Evolutionary conservation across 2,113 vertebrate genomes (phyloP).

Genomic region (Panthera uncia): DNA sequence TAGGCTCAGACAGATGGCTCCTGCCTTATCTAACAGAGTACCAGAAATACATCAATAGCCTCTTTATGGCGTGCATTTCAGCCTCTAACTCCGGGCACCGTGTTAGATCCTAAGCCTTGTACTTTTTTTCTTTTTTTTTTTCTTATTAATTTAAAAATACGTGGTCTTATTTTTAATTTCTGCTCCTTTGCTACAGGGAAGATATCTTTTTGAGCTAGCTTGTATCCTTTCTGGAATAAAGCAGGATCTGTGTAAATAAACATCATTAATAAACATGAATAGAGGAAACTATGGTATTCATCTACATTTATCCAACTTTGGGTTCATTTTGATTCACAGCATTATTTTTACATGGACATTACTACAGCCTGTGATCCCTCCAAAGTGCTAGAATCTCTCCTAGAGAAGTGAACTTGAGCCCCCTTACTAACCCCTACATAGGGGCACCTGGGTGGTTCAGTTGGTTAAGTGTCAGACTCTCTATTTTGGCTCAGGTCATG

Average conservation of each 20-base stretch:
- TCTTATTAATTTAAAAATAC: neutral
- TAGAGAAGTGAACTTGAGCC: neutral
- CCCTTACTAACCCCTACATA: too few relatives aligned
- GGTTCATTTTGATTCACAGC: neutral
- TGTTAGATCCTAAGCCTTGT: neutral
- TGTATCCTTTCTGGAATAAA: neutral
- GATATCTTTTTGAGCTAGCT: neutral
- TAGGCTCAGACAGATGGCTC: neutral
- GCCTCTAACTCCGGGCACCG: neutral
- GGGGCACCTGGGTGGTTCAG: too few relatives aligned
- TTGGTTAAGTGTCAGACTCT: too few relatives aligned
- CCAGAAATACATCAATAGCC: neutral
- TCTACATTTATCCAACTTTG: neutral
- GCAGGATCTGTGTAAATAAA: neutral
- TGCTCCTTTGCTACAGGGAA: neutral
- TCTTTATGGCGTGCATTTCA: neutral
- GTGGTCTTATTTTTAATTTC: neutral
- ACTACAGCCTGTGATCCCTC: neutral
- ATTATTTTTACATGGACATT: neutral
- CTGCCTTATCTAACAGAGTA: neutral
- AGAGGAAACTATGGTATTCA: neutral
- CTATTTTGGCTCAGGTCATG: too few relatives aligned
- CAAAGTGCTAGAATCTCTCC: neutral
- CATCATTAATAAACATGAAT: neutral
- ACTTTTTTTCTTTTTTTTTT: neutral